Evolutionary conservation across 37 sponge, comb jelly and placozoan species (phyloP), one percentile per base, ranked within the genome.

Genomic region (Chondrilla cf. caribensis): DNA sequence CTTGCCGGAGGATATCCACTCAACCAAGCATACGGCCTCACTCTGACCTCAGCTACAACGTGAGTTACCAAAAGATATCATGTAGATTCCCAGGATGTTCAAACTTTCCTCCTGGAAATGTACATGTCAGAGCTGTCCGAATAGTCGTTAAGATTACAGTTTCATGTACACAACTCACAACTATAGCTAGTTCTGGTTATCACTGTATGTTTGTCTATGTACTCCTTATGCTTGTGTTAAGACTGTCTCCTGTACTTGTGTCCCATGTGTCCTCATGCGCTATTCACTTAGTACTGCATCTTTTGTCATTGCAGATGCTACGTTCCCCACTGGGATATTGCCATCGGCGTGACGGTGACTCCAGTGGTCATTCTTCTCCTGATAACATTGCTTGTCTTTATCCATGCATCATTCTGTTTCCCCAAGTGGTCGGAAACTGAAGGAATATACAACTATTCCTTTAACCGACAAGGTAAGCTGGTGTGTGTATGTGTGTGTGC

Each of bases 371-470:
- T 92, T n/a, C 68, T 78, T 17, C 58, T 92, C 31, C 33, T 92
- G 81, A 64, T 78, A 0, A 81, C 58, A 17, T 67, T 83, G 21
- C 82, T 82, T 37, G 43, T 86, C 54, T 60, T 88, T 68, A 77
- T 86, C 22, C 93, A 92, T 81, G 84, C 93, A 58, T 88, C 89
- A 26, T 35, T 89, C 65, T 86, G 76, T 79, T 88, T 86, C 89
- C 81, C 87, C 18, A 86, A 81, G 44, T 92, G 93, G 93, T 86
- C 83, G 72, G 89, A 92, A 54, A 44, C 66, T 54, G 82, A 88
- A 38, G 87, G 79, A 79, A 40, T 92, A 71, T 92, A 92, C 70
- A 72, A 88, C 36, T 87, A 88, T 81, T 86, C 89, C 38, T 88
- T 86, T 75, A 92, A 92, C 55, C 67, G 68, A 65, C 86, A 76